Base-by-base conservation (phyloP, 2,888 invertebrate species). In the Leptopterna dolabrata region DNA sequence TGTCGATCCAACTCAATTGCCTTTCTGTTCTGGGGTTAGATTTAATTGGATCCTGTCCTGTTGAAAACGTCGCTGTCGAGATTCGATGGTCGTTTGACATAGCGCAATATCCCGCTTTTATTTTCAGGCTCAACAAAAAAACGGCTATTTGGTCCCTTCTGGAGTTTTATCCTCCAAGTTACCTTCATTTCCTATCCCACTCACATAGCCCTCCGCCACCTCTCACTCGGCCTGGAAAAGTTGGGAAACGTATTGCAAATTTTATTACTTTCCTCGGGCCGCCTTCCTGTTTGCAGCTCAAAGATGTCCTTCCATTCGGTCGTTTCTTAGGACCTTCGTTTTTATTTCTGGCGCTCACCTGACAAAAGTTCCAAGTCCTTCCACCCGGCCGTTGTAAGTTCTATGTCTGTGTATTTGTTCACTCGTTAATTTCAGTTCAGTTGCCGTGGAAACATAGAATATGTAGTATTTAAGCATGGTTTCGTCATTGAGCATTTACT, bases 131-230 rank as follows among this genome's bases (percentile, higher is more conserved):
- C 47, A 13, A 47, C 47, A 24, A 63, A 36, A 63, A 36, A 63
- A 63, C 76, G 6, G n/a, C 7, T 16, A 30, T 76, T 76, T 76
- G n/a, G 36, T 43, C 16, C 76, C 71, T 1, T 14, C n/a, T n/a
- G 36, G 3, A n/a, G 76, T 43, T 76, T 76, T 36, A 76, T 76
- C 11, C n/a, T n/a, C 76, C n/a, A n/a, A 76, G 76, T 43, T 76
- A 29, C 41, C 76, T 41, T 41, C 14, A 76, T 76, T 76, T 36
- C n/a, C 55, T 27, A 16, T 24, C 13, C 80, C 51, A 16, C 70
- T 45, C 45, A 63, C 13, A 9, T 55, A 24, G 19, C 41, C 29
- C 2, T 36, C 36, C 24, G 27, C 19, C 76, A n/a, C 78, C 11
- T 80, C 36, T 30, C 24, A 11, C 47, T 27, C 27, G 30, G 11